Percentiles rank a stretch among this genome's conserved stretches.
phyloP scores from a whole-genome alignment of 2,888 invertebrate genomes.

The Dorcus hopei region DNA sequence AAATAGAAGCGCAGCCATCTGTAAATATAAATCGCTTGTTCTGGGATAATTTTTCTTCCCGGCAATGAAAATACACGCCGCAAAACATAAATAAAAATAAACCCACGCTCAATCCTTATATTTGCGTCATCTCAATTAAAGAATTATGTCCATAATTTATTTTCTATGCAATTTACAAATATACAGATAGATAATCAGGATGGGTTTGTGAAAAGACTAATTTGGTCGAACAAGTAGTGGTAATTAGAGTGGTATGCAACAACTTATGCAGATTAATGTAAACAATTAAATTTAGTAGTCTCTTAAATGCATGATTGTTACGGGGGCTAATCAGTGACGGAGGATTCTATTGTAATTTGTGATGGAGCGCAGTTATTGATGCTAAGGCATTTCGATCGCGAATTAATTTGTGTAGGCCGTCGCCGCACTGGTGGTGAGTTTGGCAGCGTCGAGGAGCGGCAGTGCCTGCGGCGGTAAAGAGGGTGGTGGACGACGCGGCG shows the following conservation, averaged over 20 bases:
- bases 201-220: neutral
- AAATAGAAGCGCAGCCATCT: no score
- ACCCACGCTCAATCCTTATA: no score
- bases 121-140: no score
- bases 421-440: conserved; percentile 3
- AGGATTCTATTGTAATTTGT: no score
- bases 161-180: no score
- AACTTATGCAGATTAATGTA: neutral
- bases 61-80: no score
- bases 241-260: neutral
- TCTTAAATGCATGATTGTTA: no score
- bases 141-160: no score
- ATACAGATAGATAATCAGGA: neutral
- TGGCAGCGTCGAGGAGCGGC: neutral
- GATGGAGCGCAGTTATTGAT: neutral
- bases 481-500: conserved; percentile 19
- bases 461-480: conserved; percentile 2
- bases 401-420: conserved; percentile 16
- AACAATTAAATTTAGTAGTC: neutral
- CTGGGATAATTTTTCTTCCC: no score
- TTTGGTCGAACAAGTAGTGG: neutral
- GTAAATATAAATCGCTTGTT: no score
- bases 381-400: conserved; percentile 7
- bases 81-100: no score
- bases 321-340: no score